phyloP scores from a whole-genome alignment of 2,888 invertebrate species.

The Cheilosia soror region DNA sequence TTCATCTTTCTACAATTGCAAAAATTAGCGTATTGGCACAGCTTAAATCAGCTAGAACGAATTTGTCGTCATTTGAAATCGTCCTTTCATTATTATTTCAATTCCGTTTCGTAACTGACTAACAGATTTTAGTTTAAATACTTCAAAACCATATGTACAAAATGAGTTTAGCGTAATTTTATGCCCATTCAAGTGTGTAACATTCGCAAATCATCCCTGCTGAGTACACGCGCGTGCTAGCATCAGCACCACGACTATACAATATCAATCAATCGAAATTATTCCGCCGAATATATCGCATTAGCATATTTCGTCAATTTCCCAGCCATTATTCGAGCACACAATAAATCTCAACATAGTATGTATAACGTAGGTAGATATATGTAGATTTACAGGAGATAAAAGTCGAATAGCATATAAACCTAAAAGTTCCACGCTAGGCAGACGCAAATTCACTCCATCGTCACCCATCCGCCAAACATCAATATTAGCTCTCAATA shows the following conservation, averaged over 20 bases:
- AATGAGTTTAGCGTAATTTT: slow-evolving; percentile 53
- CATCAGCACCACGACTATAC: slow-evolving; percentile 18
- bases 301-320: slow-evolving; percentile 73
- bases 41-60: neutral
- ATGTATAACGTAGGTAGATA: neutral
- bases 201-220: slow-evolving; percentile 45
- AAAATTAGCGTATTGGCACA: too few species aligned
- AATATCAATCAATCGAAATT: slow-evolving; percentile 71
- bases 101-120: neutral
- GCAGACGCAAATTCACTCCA: neutral
- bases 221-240: slow-evolving; percentile 2
- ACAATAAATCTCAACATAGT: slow-evolving; percentile 61
- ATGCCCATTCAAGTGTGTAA: slow-evolving; percentile 64
- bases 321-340: slow-evolving; percentile 57
- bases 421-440: slow-evolving; percentile 45
- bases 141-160: slow-evolving; percentile 36
- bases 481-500: slow-evolving; percentile 63
- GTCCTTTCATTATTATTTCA: neutral
- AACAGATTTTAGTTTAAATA: slow-evolving; percentile 54
- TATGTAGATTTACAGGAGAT: slow-evolving; percentile 22
- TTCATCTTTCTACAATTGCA: too few species aligned
- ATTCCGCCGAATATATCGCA: slow-evolving; percentile 64
- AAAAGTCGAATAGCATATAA: slow-evolving; percentile 56
- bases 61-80: neutral
- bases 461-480: neutral